phyloP scores from a whole-genome alignment of 1,140 invertebrate genomes.

The Lordiphosa collinella region DNA sequence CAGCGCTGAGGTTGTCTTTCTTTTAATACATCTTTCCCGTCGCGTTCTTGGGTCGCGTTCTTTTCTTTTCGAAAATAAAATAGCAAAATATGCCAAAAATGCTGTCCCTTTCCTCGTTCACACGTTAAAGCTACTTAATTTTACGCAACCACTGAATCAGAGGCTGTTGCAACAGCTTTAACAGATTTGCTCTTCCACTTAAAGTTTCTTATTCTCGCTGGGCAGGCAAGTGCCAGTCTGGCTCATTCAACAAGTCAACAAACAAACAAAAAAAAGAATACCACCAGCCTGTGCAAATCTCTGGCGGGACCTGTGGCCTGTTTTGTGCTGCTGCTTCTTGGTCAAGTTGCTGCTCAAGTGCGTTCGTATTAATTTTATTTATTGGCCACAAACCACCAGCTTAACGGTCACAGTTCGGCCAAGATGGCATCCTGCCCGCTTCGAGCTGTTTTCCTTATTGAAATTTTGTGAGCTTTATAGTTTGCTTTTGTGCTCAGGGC shows the following conservation, averaged over 20 bases:
- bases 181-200: no score
- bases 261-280: constrained; percentile 28
- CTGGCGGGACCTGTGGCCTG: constrained; percentile 2
- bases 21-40: no score
- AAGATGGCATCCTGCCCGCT: neutral
- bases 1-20: no score
- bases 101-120: no score
- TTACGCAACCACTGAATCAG: no score
- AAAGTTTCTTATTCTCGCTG: neutral
- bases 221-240: constrained; percentile 40
- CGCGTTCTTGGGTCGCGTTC: no score
- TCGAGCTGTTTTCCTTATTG: constrained; percentile 57
- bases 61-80: no score
- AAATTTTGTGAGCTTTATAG: constrained; percentile 61
- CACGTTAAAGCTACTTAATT: no score
- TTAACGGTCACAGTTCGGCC: neutral
- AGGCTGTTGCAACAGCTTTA: no score
- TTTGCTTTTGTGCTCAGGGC: constrained; percentile 63
- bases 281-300: constrained; percentile 25
- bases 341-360: constrained; percentile 66
- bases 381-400: constrained; percentile 56
- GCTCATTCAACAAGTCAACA: constrained; percentile 71
- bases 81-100: no score
- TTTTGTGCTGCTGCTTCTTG: constrained; percentile 13
- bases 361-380: constrained; percentile 75